Base-by-base conservation (phyloP, 1,140 invertebrate species). In the Papilio aristodemus region DNA sequence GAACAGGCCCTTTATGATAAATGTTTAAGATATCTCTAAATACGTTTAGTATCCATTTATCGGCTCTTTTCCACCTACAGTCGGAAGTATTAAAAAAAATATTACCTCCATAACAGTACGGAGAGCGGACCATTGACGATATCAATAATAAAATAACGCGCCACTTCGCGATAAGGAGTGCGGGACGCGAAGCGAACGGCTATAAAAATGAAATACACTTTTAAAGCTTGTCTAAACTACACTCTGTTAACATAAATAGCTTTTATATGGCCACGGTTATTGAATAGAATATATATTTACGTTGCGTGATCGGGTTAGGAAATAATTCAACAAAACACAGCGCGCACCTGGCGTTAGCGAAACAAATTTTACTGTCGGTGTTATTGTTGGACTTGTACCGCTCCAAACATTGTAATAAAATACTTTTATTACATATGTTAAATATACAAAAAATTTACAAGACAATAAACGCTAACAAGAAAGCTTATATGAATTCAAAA, bases 71-170 rank as follows among this genome's bases (percentile, higher is more conserved):
- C n/a, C 41, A 50, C 39, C 63, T 46, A 27, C 39, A 66, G 27
- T 14, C 63, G 63, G 63, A 66, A 66, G 63, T 66, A 66, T 66
- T 54, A 46, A 66, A 66, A 66, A 43, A 32, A 36, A 66, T 66
- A 66, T 66, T 66, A 46, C 63, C 63, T 25, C 25, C 25, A 46
- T 66, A 46, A 66, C 63, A 62, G 59, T 13, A 66, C 13, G 36
- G 63, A 11, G 60, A 13, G 14, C 63, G 38, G 60, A 63, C 60
- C 19, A 41, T 66, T 66, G 63, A 39, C 62, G 71, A 67, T 71
- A 73, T 43, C 39, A 68, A 71, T 68, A 71, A 73, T 71, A 71
- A 73, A 71, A 71, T 70, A 73, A 68, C 72, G 54, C 60, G 4
- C 69, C n/a, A 66, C 39, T 27, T 50, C 22, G 46, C 69, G 72